phyloP scores from a whole-genome alignment of 2,888 invertebrate species.

The Meta bourneti region DNA sequence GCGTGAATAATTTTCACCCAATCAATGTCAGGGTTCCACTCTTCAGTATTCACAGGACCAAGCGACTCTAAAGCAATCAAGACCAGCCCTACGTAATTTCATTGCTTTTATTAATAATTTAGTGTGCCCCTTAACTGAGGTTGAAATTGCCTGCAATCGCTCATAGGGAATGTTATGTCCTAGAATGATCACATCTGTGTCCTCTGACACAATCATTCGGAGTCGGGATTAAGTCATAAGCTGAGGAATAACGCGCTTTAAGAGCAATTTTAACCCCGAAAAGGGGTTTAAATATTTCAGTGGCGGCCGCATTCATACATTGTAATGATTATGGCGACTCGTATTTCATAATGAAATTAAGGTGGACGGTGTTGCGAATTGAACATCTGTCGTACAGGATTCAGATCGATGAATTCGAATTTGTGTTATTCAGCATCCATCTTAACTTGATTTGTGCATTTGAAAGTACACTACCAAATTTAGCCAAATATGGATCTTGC shows the following conservation, averaged over 20 bases:
- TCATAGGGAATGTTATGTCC: too few relatives aligned
- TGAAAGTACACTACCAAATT: too few relatives aligned
- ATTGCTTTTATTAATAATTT: conserved; percentile 34
- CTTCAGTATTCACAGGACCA: background rate
- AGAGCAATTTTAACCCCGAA: background rate
- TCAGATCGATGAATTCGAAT: too few relatives aligned
- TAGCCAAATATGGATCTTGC: too few relatives aligned
- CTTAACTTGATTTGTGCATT: too few relatives aligned
- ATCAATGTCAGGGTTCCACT: background rate
- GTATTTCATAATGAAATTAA: too few relatives aligned
- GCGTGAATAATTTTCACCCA: background rate
- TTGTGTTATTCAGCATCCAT: too few relatives aligned
- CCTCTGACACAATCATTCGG: background rate
- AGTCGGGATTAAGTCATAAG: background rate
- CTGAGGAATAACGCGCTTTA: too few relatives aligned
- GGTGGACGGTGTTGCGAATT: background rate
- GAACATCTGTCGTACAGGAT: background rate
- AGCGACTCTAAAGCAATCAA: background rate
- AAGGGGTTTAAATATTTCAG: background rate
- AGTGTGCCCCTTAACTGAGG: background rate
- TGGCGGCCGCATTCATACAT: background rate
- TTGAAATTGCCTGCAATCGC: too few relatives aligned
- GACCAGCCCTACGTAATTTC: background rate
- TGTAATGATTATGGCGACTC: background rate
- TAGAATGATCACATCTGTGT: too few relatives aligned